phyloP scores from a whole-genome alignment of 2,797 vertebrate species.

The Phalanger gymnotis region DNA sequence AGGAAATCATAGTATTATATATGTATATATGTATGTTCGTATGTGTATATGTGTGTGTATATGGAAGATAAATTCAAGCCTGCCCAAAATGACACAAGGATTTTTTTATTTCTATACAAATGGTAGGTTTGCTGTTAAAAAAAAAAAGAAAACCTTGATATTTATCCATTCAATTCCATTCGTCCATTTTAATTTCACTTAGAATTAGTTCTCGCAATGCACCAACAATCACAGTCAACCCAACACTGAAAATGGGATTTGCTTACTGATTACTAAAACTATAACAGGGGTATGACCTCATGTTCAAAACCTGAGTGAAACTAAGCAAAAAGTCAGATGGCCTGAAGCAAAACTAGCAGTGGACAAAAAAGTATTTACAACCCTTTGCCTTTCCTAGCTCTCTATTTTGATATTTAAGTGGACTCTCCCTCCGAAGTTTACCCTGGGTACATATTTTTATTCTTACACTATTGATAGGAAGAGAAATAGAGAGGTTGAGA shows the following conservation, averaged over 20 bases:
- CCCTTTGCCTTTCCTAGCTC: constrained; percentile 35
- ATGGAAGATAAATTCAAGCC: constrained; percentile 50
- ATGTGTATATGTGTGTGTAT: neutral
- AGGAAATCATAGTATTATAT: constrained; percentile 31
- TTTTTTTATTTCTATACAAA: constrained; percentile 58
- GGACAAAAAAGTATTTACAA: constrained; percentile 16
- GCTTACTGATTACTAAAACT: constrained; percentile 35
- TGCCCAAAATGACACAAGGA: constrained; percentile 34
- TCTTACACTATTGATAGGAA: neutral
- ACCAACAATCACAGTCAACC: constrained; percentile 47
- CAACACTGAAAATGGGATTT: constrained; percentile 63
- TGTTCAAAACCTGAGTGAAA: constrained; percentile 23
- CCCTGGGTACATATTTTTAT: neutral
- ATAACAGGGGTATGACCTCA: constrained; percentile 53
- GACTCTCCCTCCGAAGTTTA: constrained; percentile 9
- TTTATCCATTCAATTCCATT: neutral
- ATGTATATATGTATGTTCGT: neutral
- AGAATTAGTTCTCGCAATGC: neutral
- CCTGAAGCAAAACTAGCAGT: constrained; percentile 32
- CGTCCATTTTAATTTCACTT: constrained; percentile 49
- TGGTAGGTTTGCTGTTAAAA: constrained; percentile 26
- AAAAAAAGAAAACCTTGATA: constrained; percentile 42
- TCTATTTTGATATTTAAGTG: neutral
- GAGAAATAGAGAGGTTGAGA: neutral
- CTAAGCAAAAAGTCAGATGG: constrained; percentile 20